These are phyloP conservation scores for Drosophila ercepeae DNA, from an alignment of 1,140 invertebrate species.

Conservation along the genomic window DNA sequence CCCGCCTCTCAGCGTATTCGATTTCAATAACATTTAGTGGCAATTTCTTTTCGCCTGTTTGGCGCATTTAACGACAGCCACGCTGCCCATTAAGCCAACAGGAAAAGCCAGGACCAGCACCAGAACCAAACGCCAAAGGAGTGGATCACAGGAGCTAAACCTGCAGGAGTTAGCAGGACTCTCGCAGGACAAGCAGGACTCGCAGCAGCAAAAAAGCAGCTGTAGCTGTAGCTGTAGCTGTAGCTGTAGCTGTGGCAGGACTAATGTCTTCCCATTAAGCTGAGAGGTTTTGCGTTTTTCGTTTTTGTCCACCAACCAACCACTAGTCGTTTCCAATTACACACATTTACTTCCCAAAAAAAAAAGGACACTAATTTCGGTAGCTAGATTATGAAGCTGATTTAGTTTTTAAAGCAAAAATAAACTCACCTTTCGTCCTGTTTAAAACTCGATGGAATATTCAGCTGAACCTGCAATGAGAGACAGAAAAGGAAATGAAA, in stretches of 20 bases:
- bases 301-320: not conserved
- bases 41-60: conserved; percentile 61
- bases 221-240: not conserved
- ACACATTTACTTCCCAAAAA: conserved; percentile 4
- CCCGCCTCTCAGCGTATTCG: conserved; percentile 50
- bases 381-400: not conserved
- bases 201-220: not conserved
- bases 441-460: not conserved
- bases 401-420: not conserved
- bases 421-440: not conserved
- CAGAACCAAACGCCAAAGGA: conserved; percentile 8
- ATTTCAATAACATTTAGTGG: conserved; percentile 79
- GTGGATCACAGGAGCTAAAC: conserved; percentile 18
- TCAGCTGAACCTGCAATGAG: conserved; percentile 18
- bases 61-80: conserved; percentile 64
- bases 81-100: conserved; percentile 49
- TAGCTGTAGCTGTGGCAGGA: conserved; percentile 24
- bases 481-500: conserved; percentile 18
- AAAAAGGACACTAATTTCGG: not conserved
- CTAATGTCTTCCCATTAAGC: conserved; percentile 65
- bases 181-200: not conserved
- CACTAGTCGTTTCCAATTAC: conserved; percentile 48
- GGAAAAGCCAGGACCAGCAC: conserved; percentile 1
- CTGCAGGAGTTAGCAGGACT: not conserved
- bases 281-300: conserved; percentile 12